Conservation (phyloP, 2,797 vertebrate genomes). For the Arctocebus calabarensis region DNA sequence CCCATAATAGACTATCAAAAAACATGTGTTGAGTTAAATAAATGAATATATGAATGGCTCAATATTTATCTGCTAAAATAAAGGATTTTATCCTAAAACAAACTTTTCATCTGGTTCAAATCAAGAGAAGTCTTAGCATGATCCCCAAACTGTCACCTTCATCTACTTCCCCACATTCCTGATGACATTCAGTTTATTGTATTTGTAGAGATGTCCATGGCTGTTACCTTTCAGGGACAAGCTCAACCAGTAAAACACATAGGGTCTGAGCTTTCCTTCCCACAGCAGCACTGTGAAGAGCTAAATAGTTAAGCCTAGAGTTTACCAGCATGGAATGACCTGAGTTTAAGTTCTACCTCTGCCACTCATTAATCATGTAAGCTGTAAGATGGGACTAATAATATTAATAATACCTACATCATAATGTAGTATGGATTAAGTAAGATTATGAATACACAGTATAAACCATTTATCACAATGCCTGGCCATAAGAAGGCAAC, state of each 20-base stretch:
- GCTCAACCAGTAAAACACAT: background rate
- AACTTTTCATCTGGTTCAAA: background rate
- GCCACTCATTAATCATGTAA: background rate
- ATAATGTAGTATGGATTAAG: background rate
- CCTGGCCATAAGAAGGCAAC: background rate
- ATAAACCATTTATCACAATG: slow-evolving; percentile 22
- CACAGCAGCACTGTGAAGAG: background rate
- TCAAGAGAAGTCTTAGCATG: background rate
- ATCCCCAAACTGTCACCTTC: background rate
- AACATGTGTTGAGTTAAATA: background rate
- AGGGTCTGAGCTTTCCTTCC: background rate
- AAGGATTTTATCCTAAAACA: background rate
- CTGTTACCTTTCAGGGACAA: background rate
- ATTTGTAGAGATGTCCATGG: background rate
- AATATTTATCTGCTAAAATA: slow-evolving; percentile 13
- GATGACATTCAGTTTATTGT: background rate
- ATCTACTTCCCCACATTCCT: background rate
- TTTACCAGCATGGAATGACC: background rate
- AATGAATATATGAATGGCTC: background rate
- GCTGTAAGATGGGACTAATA: background rate
- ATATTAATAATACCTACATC: background rate
- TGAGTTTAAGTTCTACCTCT: slow-evolving; percentile 11
- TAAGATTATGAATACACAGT: background rate
- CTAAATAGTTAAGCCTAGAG: background rate
- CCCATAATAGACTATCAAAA: background rate